phyloP scores from a whole-genome alignment of 1,140 invertebrate species.

The Spodoptera frugiperda region DNA sequence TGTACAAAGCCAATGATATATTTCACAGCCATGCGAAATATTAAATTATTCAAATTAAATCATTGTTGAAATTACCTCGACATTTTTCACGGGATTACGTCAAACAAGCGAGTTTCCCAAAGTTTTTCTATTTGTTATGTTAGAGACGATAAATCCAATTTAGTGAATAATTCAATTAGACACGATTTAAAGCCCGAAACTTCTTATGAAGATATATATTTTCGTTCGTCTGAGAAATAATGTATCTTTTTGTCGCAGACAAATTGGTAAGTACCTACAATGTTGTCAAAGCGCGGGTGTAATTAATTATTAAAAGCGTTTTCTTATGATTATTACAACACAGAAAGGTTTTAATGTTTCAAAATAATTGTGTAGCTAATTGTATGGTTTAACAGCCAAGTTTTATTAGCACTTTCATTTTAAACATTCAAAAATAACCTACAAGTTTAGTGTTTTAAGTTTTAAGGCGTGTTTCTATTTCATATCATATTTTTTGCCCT shows the following conservation, averaged over 20 bases:
- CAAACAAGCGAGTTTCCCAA: slow-evolving; percentile 36
- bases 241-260: slow-evolving; percentile 26
- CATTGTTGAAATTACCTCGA: slow-evolving; percentile 28
- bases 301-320: slow-evolving; percentile 23
- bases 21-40: slow-evolving; percentile 12
- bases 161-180: slow-evolving; percentile 34
- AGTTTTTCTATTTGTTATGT: slow-evolving; percentile 36
- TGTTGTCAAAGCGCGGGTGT: slow-evolving; percentile 11
- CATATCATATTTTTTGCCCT: no score
- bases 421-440: no score
- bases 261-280: slow-evolving; percentile 5
- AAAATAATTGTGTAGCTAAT: neutral
- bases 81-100: slow-evolving; percentile 28
- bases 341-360: neutral
- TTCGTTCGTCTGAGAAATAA: slow-evolving; percentile 25
- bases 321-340: slow-evolving; percentile 7
- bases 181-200: slow-evolving; percentile 20
- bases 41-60: slow-evolving; percentile 22
- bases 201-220: slow-evolving; percentile 26
- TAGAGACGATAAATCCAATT: slow-evolving; percentile 35
- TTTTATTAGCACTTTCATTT: no score
- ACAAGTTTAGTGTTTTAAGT: neutral
- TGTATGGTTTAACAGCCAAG: neutral
- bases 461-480: no score
- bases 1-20: neutral